These are phyloP conservation scores for Bucco capensis DNA, from an alignment of 2,113 vertebrate genomes.

Conservation along the genomic window DNA sequence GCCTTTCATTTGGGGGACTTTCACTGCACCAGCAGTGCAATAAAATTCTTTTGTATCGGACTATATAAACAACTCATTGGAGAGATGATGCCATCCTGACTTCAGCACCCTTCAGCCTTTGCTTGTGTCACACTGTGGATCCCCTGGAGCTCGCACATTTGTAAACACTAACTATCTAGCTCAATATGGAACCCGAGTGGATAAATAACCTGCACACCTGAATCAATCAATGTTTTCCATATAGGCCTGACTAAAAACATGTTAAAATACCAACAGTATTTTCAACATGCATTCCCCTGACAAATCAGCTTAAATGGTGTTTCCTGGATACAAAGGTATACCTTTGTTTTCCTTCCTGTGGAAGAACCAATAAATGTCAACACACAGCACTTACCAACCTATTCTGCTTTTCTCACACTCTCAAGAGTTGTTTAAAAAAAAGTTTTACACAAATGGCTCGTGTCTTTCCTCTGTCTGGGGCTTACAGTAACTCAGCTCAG, in stretches of 20 bases:
- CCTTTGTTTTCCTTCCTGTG: not conserved
- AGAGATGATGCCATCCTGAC: no score
- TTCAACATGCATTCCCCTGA: not conserved
- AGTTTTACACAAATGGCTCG: not conserved
- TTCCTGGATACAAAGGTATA: slow-evolving; percentile 35
- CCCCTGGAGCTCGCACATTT: not conserved
- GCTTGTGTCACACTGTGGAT: not conserved
- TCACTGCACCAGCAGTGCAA: no score
- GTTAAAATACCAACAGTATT: not conserved
- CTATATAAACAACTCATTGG: no score
- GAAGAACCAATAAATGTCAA: not conserved
- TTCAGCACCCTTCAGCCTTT: no score
- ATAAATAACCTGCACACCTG: not conserved
- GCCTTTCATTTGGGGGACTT: no score
- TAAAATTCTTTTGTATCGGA: no score
- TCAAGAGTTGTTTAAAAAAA: not conserved
- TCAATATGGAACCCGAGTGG: not conserved
- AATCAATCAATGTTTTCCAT: not conserved
- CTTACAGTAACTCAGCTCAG: not conserved
- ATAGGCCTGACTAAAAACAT: not conserved
- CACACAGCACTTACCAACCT: not conserved
- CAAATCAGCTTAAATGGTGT: not conserved
- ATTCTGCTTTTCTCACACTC: not conserved
- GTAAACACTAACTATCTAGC: not conserved
- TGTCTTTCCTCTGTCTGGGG: not conserved